A percentile compares a stretch with the other conserved stretches of the same genome.
Evolutionary conservation across 2,888 invertebrate genomes (phyloP).

Genomic region (Agrotis ipsilon): DNA sequence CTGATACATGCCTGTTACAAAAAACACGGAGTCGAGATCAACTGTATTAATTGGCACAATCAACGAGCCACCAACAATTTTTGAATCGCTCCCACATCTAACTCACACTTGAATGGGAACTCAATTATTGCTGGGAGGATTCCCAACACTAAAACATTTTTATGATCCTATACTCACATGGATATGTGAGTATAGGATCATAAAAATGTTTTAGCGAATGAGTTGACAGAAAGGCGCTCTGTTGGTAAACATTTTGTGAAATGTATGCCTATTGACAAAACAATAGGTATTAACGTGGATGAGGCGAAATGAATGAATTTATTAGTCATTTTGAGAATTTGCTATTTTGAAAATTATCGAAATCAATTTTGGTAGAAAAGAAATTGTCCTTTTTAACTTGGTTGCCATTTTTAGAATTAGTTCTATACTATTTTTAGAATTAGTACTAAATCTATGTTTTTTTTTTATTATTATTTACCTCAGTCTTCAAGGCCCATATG

Average conservation of each 20-base stretch:
- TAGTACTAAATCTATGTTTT: too few relatives aligned
- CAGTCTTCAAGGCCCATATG: too few relatives aligned
- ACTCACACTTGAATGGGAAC: constrained; percentile 21
- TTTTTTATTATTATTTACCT: too few relatives aligned
- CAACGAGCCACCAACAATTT: constrained; percentile 47
- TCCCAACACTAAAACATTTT: too few relatives aligned
- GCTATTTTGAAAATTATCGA: too few relatives aligned
- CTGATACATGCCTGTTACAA: constrained; percentile 47
- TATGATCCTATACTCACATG: too few relatives aligned
- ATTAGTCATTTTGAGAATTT: too few relatives aligned
- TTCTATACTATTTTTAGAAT: too few relatives aligned
- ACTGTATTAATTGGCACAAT: constrained; percentile 66
- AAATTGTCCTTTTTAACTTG: too few relatives aligned
- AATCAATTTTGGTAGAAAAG: too few relatives aligned
- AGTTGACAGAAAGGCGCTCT: neutral
- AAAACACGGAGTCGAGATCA: constrained; percentile 58
- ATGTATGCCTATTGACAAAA: neutral
- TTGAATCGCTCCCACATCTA: constrained; percentile 41
- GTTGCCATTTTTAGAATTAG: too few relatives aligned
- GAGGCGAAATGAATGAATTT: too few relatives aligned
- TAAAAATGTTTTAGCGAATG: neutral
- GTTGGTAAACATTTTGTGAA: neutral
- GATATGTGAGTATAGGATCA: neutral
- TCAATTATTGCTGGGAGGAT: constrained; percentile 15
- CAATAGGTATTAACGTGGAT: neutral